Conservation (phyloP, 1,140 invertebrate genomes). For the Aporrectodea caliginosa region DNA sequence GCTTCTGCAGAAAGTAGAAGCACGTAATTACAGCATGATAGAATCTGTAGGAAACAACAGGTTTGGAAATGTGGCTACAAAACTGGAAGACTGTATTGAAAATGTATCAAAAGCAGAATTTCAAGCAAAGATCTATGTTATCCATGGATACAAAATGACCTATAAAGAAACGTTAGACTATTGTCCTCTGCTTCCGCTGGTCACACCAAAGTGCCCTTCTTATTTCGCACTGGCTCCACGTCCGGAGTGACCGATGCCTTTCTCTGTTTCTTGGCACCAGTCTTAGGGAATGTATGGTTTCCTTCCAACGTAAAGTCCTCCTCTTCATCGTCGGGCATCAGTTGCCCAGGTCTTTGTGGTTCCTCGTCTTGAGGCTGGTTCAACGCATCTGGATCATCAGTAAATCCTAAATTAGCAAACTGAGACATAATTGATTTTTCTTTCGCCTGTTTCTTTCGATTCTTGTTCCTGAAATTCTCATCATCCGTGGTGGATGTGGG, state of each 20-base stretch:
- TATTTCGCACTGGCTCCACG: too few species aligned
- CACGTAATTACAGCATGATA: too few species aligned
- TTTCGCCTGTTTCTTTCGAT: background rate
- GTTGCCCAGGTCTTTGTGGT: background rate
- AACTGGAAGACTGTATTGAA: too few species aligned
- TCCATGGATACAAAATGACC: too few species aligned
- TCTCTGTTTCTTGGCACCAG: background rate
- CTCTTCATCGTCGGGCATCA: background rate
- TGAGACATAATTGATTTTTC: constrained; percentile 1
- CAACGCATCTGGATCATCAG: constrained; percentile 16
- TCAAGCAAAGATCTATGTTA: too few species aligned
- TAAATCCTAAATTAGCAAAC: constrained; percentile 24
- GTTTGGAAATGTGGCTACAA: too few species aligned
- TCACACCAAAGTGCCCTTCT: background rate
- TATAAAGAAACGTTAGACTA: too few species aligned
- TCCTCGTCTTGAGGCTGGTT: background rate
- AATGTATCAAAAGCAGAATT: too few species aligned
- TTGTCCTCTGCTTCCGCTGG: too few species aligned
- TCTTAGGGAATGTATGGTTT: background rate
- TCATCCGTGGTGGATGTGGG: background rate
- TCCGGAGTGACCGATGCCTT: background rate
- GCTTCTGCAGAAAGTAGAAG: too few species aligned
- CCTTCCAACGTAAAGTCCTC: background rate
- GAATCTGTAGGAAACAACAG: too few species aligned
- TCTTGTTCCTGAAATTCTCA: background rate